These are phyloP conservation scores for Macrotis lagotis DNA, from an alignment of 2,113 vertebrate genomes.

Conservation along the genomic window DNA sequence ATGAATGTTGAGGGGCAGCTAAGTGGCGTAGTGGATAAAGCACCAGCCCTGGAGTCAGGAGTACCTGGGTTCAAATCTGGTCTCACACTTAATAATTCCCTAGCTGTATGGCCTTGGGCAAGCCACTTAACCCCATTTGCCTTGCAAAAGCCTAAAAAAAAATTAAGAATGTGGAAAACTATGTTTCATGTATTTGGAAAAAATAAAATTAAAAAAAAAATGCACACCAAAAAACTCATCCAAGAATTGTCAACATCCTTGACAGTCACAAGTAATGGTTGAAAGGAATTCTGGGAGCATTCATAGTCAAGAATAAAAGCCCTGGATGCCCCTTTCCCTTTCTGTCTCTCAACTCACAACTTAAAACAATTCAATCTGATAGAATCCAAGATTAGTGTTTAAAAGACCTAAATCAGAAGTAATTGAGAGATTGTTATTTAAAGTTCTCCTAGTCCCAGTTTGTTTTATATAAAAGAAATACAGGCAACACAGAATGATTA, in stretches of 20 bases:
- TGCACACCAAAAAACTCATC: too few relatives aligned
- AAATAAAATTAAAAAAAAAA: too few relatives aligned
- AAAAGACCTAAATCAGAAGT: slow-evolving; percentile 54
- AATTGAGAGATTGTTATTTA: slow-evolving; percentile 70
- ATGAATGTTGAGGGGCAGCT: too few relatives aligned
- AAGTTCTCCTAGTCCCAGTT: slow-evolving; percentile 59
- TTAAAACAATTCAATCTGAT: not conserved
- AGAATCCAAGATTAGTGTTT: not conserved
- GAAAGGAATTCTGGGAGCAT: not conserved
- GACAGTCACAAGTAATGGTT: not conserved
- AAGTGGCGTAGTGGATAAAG: too few relatives aligned
- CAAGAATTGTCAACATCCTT: not conserved
- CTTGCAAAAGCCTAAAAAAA: too few relatives aligned
- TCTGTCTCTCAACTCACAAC: not conserved
- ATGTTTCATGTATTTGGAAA: too few relatives aligned
- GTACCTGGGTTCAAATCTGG: too few relatives aligned
- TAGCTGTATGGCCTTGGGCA: too few relatives aligned
- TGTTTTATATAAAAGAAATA: slow-evolving; percentile 78
- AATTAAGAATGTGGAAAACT: too few relatives aligned
- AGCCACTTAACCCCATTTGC: too few relatives aligned
- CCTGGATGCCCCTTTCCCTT: not conserved
- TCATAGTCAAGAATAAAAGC: not conserved
- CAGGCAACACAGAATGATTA: slow-evolving; percentile 42
- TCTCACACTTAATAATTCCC: too few relatives aligned
- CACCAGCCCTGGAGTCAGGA: too few relatives aligned